phyloP scores from a whole-genome alignment of 2,888 invertebrate species.

The Tethea ocularis region DNA sequence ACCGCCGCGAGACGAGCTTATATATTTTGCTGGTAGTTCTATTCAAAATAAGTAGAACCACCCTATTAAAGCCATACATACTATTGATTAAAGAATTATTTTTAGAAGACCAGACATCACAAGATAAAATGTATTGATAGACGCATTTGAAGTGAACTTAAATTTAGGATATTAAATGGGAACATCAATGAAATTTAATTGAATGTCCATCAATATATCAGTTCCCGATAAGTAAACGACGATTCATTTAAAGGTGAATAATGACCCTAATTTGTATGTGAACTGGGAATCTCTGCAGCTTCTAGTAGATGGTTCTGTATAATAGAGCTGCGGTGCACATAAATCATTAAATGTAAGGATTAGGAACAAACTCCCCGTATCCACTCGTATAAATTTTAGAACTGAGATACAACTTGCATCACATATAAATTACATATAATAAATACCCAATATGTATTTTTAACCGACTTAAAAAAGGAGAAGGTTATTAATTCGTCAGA shows the following conservation, averaged over 20 bases:
- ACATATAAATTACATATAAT: background rate
- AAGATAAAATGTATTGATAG: conserved; percentile 20
- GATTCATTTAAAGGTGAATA: conserved; percentile 46
- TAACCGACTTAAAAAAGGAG: too few species aligned
- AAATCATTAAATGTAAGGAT: conserved; percentile 28
- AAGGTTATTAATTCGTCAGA: too few species aligned
- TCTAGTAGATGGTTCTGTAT: background rate
- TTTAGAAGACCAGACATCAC: conserved; percentile 44
- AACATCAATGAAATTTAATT: conserved; percentile 46
- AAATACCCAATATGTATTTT: too few species aligned
- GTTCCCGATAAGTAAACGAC: conserved; percentile 43
- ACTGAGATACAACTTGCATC: background rate
- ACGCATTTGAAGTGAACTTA: conserved; percentile 33
- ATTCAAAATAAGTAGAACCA: background rate
- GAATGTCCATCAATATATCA: conserved; percentile 50
- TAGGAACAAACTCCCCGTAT: background rate
- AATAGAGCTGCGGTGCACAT: conserved; percentile 20
- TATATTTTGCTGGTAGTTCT: too few species aligned
- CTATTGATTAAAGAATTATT: conserved; percentile 50
- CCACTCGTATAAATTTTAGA: background rate
- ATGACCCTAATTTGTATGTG: conserved; percentile 13
- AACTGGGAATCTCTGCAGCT: background rate
- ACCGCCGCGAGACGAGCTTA: too few species aligned
- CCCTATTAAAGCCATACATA: conserved; percentile 12
- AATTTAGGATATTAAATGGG: conserved; percentile 37